Evolutionary conservation across 2,888 invertebrate genomes (phyloP).

Genomic region (Dascillus cervinus): DNA sequence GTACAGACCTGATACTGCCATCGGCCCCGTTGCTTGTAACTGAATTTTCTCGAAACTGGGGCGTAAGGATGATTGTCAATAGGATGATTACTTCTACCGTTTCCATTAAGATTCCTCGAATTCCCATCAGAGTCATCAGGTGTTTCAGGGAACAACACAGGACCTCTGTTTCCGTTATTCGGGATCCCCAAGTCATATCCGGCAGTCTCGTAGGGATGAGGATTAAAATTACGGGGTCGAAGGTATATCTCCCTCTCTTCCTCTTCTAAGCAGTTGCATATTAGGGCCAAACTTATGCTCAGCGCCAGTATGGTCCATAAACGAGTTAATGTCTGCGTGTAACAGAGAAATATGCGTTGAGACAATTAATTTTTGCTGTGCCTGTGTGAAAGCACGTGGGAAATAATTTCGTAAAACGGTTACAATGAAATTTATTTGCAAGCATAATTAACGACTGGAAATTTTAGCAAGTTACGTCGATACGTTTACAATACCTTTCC

Average conservation of each 20-base stretch:
- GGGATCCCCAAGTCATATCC: constrained; percentile 11
- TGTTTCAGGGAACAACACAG: constrained; percentile 22
- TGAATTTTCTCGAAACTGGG: constrained; percentile 28
- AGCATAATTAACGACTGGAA: too few relatives aligned
- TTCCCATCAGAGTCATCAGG: constrained; percentile 19
- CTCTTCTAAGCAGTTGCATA: constrained; percentile 25
- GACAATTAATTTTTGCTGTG: too few relatives aligned
- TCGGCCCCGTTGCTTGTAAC: constrained; percentile 22
- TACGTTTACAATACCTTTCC: too few relatives aligned
- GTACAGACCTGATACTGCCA: constrained; percentile 19
- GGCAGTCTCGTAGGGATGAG: constrained; percentile 34
- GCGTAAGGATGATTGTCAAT: constrained; percentile 29
- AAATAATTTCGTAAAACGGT: too few relatives aligned
- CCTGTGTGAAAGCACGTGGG: too few relatives aligned
- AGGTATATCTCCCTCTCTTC: constrained; percentile 36
- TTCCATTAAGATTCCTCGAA: constrained; percentile 13
- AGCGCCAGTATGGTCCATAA: neutral
- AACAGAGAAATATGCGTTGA: too few relatives aligned
- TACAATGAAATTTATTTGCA: too few relatives aligned
- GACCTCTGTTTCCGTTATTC: constrained; percentile 15
- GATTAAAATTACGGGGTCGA: constrained; percentile 40
- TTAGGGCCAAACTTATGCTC: neutral
- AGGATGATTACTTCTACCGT: constrained; percentile 18
- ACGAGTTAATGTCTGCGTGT: too few relatives aligned
- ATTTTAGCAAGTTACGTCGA: too few relatives aligned